A percentile compares a stretch with the other conserved stretches of the same genome.
Evolutionary conservation across 2,888 invertebrate species (phyloP).

Genomic region (Rhogogaster chlorosoma): DNA sequence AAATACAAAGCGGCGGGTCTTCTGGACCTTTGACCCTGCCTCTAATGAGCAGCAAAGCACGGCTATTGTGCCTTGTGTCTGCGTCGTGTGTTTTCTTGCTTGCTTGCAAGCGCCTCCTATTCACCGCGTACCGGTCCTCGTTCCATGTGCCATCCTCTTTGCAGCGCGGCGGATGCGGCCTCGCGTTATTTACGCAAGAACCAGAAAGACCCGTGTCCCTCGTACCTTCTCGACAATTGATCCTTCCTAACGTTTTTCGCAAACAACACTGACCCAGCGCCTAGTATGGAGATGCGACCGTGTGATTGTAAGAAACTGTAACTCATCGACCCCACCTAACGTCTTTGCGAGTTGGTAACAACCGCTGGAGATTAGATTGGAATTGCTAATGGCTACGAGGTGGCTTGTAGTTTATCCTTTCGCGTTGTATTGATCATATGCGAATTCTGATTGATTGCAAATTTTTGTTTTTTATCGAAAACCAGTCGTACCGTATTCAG

Average conservation of each 20-base stretch:
- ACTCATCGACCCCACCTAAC: background rate
- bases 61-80: slow-evolving; percentile 68
- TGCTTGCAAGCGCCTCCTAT: slow-evolving; percentile 51
- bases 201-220: slow-evolving; percentile 40
- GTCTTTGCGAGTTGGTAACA: slow-evolving; percentile 14
- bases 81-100: slow-evolving; percentile 57
- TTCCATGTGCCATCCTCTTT: slow-evolving; percentile 36
- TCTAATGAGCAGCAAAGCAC: slow-evolving; percentile 73
- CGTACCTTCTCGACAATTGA: slow-evolving; percentile 28
- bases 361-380: background rate
- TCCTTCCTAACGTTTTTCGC: slow-evolving; percentile 31
- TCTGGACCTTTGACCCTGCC: slow-evolving; percentile 69
- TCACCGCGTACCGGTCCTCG: slow-evolving; percentile 41
- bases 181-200: slow-evolving; percentile 44
- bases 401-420: background rate
- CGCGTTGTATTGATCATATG: background rate
- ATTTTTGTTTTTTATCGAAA: background rate
- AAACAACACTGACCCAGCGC: slow-evolving; percentile 7
- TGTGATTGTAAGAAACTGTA: slow-evolving; percentile 1
- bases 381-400: background rate
- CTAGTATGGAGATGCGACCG: slow-evolving; percentile 18
- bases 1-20: slow-evolving; percentile 67
- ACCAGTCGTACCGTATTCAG: background rate
- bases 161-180: slow-evolving; percentile 8
- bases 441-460: background rate